Conservation (phyloP, 2,113 vertebrate genomes). For the Hemichromis elongatus region DNA sequence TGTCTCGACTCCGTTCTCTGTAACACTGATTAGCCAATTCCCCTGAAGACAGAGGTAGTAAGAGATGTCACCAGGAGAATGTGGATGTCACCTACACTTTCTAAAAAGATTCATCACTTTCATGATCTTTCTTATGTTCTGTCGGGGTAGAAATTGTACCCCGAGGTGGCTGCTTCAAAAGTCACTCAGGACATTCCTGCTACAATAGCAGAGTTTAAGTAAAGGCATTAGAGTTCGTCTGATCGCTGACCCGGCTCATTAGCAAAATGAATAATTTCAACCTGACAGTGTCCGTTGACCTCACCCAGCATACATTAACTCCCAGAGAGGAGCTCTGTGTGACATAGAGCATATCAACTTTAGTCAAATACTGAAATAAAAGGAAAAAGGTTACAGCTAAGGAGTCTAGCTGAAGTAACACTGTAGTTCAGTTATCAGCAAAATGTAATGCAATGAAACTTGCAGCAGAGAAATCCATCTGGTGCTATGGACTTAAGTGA, state of each 20-base stretch:
- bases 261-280: not conserved
- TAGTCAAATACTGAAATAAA: not conserved
- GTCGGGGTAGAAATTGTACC: not conserved
- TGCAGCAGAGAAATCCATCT: not conserved
- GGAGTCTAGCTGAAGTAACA: not conserved
- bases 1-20: not conserved
- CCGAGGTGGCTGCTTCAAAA: not conserved
- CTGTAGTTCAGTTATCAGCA: not conserved
- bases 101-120: constrained; percentile 1
- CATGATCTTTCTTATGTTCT: not conserved
- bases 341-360: not conserved
- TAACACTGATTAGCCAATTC: constrained; percentile 10
- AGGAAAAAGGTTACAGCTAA: not conserved
- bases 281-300: not conserved
- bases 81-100: constrained; percentile 3
- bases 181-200: not conserved
- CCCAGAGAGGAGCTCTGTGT: not conserved
- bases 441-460: not conserved
- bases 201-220: not conserved
- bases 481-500: not conserved
- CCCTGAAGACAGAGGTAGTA: not conserved
- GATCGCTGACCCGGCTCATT: not conserved
- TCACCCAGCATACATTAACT: not conserved
- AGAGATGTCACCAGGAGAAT: not conserved
- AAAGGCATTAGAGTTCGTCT: not conserved